Conservation (phyloP, 2,113 vertebrate species). For the Hypanus sabinus region DNA sequence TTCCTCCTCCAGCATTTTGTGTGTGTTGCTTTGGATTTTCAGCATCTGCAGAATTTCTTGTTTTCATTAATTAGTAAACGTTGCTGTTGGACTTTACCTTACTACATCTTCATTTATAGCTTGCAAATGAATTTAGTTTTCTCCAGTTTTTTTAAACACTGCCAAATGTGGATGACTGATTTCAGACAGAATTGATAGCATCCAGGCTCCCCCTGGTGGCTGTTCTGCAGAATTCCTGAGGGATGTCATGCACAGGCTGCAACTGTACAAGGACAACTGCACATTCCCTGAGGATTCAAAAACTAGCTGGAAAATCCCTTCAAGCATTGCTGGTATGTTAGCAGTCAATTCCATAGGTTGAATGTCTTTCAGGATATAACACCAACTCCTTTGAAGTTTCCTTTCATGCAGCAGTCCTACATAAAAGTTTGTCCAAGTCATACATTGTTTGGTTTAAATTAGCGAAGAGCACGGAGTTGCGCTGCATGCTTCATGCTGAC, state of each 20-base stretch:
- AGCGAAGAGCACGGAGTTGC: neutral
- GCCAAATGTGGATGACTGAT: neutral
- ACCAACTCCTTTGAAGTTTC: neutral
- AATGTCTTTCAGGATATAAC: neutral
- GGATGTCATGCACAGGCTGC: too few species aligned
- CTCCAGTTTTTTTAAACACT: neutral
- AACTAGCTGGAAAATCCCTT: neutral
- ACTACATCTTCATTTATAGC: neutral
- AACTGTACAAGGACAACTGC: neutral
- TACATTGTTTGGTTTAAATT: neutral
- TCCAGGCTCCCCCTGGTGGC: neutral
- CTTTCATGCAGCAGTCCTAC: neutral
- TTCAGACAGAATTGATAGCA: neutral
- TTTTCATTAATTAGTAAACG: neutral
- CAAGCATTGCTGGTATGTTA: neutral
- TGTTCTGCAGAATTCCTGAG: neutral
- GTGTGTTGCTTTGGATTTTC: too few species aligned
- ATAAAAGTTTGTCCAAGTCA: neutral
- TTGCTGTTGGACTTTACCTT: neutral
- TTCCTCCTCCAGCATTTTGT: too few species aligned
- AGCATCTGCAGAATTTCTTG: too few species aligned
- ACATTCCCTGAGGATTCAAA: neutral
- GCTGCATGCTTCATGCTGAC: neutral
- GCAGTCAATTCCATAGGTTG: neutral
- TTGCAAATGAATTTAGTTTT: neutral